A percentile compares a stretch with the other conserved stretches of the same genome.
These are phyloP conservation scores for Apis mellifera DNA, from an alignment of 1,140 invertebrate species.

Conservation along the genomic window Amel_HAv3.1 CM009943.2:8942001-8942500, in stretches of 20 bases:
- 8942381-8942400: no score
- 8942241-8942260: neutral
- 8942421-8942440: no score
- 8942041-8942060: no score
- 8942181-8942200: slow-evolving; percentile 19
- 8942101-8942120: neutral
- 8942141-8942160: neutral
- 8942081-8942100: neutral
- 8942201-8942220: neutral
- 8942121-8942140: neutral
- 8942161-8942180: slow-evolving; percentile 33
- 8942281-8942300: no score
- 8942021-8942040: no score
- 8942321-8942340: no score
- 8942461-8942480: neutral
- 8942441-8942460: no score
- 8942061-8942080: no score
- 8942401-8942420: no score
- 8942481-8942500: neutral
- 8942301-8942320: neutral
- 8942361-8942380: no score
- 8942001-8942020: no score
- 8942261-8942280: neutral
- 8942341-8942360: no score
- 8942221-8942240: neutral